These are phyloP conservation scores for Drosophila vallismaia DNA, from an alignment of 2,888 invertebrate genomes.

Conservation along the genomic window DNA sequence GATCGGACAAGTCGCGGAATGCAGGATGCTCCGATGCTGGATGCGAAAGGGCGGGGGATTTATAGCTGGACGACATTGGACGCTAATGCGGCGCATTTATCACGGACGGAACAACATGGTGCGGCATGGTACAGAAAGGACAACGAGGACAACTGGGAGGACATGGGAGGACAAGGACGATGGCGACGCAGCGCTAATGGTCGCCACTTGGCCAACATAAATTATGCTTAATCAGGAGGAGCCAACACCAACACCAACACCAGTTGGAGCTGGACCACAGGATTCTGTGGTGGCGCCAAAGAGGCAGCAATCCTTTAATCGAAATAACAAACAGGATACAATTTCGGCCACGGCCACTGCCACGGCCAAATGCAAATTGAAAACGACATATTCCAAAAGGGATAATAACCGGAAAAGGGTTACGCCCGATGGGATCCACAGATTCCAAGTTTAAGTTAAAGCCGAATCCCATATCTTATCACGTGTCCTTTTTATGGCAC, in stretches of 20 bases:
- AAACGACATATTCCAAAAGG: not conserved
- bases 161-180: constrained; percentile 2
- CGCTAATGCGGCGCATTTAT: constrained; percentile 72
- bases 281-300: constrained; percentile 1
- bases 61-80: constrained; percentile 56
- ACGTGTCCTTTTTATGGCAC: no score
- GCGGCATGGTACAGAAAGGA: constrained; percentile 8
- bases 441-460: not conserved
- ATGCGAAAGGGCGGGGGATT: constrained; percentile 36
- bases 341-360: not conserved
- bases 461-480: not conserved
- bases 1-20: constrained; percentile 23
- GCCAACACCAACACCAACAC: no score
- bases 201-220: constrained; percentile 72
- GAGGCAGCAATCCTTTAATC: constrained; percentile 53
- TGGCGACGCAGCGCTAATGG: constrained; percentile 64
- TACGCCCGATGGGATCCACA: not conserved
- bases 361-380: not conserved
- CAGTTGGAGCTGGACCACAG: constrained; percentile 14
- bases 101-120: constrained; percentile 58
- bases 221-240: constrained; percentile 67
- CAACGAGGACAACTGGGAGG: not conserved
- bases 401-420: not conserved
- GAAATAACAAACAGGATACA: constrained; percentile 37
- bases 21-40: not conserved